phyloP scores from a whole-genome alignment of 2,888 invertebrate species.

The Fissipunctia ypsillon region DNA sequence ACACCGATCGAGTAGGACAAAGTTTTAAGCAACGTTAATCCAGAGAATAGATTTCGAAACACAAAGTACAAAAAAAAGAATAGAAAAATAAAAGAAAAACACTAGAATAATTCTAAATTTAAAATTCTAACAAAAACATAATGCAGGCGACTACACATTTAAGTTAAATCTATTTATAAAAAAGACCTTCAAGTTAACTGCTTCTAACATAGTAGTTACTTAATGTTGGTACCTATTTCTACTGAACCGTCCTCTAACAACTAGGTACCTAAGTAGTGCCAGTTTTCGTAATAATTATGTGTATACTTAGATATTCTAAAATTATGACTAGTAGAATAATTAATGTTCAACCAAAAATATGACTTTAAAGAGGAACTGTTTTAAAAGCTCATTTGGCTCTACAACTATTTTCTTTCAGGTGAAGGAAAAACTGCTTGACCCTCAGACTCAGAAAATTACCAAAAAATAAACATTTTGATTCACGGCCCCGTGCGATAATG shows the following conservation, averaged over 20 bases:
- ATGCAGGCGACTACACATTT: neutral
- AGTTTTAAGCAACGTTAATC: neutral
- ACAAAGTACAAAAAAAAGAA: neutral
- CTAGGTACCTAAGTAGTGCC: neutral
- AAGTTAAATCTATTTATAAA: constrained; percentile 37
- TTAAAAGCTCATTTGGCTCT: neutral
- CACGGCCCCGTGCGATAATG: constrained; percentile 29
- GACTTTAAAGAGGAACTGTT: neutral
- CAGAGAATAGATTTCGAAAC: neutral
- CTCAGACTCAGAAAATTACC: neutral
- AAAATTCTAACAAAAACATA: constrained; percentile 10
- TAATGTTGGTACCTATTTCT: neutral
- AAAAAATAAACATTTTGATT: constrained; percentile 26
- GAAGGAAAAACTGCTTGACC: neutral
- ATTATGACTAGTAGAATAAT: neutral
- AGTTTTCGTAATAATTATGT: constrained; percentile 1
- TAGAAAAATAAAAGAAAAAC: neutral
- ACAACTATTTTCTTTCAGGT: neutral
- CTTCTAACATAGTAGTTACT: constrained; percentile 14
- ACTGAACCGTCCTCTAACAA: neutral
- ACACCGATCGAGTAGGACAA: too few species aligned
- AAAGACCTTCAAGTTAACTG: constrained; percentile 40
- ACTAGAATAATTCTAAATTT: neutral
- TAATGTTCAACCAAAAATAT: neutral
- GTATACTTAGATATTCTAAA: neutral